Evolutionary conservation across 2,113 vertebrate genomes (phyloP).

Genomic region (Etia nguti): DNA sequence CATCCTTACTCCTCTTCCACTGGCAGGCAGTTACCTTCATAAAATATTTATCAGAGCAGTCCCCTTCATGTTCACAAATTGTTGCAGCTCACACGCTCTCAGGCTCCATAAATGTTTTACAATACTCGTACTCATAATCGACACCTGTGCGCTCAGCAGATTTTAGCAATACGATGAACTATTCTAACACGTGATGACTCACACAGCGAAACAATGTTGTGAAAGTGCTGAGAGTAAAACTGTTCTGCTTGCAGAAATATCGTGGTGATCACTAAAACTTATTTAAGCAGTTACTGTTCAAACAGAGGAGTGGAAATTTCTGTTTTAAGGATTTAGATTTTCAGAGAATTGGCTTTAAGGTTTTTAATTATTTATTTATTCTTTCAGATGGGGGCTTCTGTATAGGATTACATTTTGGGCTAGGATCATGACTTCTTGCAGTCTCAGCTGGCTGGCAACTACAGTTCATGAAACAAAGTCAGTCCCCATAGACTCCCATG

Average conservation of each 20-base stretch:
- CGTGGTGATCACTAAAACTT: neutral
- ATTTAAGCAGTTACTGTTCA: neutral
- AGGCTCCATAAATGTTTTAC: neutral
- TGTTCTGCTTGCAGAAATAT: neutral
- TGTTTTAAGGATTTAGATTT: neutral
- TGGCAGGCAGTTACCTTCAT: neutral
- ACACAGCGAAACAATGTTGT: neutral
- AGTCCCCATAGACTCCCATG: neutral
- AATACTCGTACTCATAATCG: neutral
- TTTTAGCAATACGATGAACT: neutral
- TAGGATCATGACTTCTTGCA: neutral
- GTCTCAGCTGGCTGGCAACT: neutral
- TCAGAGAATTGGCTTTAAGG: neutral
- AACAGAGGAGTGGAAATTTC: neutral
- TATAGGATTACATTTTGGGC: neutral
- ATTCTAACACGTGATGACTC: neutral
- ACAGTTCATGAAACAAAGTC: neutral
- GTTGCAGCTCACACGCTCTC: neutral
- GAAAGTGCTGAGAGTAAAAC: neutral
- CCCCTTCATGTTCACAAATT: neutral
- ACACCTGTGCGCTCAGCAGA: neutral
- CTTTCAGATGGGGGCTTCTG: neutral
- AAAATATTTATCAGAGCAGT: neutral
- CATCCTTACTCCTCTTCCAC: neutral
- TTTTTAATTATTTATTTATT: neutral